A percentile compares a stretch with the other conserved stretches of the same genome.
Conservation (phyloP, 2,888 invertebrate species). For the Rambutsinella grinnellia region DNA sequence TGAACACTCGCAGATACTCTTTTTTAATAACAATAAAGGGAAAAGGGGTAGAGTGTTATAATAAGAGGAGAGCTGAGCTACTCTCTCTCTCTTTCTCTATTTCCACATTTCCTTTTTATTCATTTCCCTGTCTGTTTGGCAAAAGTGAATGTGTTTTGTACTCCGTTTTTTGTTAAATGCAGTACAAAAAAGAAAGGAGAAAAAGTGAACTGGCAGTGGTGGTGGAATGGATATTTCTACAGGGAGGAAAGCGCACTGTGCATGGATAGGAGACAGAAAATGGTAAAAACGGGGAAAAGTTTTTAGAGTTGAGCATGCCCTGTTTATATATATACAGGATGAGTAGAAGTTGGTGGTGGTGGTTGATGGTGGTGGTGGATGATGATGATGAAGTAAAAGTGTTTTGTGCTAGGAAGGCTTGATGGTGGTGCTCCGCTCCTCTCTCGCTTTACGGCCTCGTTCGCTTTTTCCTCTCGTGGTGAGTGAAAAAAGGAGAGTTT, state of each 20-base stretch:
- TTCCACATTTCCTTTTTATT: background rate
- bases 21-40: background rate
- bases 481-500: conserved; percentile 15
- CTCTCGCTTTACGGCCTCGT: background rate
- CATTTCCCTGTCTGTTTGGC: background rate
- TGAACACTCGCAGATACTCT: background rate
- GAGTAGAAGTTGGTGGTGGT: conserved; percentile 8
- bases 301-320: conserved; percentile 66
- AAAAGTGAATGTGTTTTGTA: background rate
- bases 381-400: conserved; percentile 14
- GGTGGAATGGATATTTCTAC: background rate
- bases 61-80: background rate
- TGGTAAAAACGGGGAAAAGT: conserved; percentile 2
- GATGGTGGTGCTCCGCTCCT: background rate
- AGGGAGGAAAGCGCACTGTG: background rate
- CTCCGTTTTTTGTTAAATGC: background rate
- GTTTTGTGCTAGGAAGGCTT: conserved; percentile 1
- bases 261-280: background rate
- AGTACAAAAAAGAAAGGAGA: conserved; percentile 6
- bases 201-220: background rate
- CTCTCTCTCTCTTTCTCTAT: background rate
- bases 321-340: conserved; percentile 61
- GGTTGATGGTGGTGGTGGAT: conserved; percentile 16
- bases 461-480: background rate
- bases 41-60: conserved; percentile 6